Percentiles rank a stretch among this genome's conserved stretches.
Conservation (phyloP, 2,113 vertebrate species). For the Struthio camelus region DNA sequence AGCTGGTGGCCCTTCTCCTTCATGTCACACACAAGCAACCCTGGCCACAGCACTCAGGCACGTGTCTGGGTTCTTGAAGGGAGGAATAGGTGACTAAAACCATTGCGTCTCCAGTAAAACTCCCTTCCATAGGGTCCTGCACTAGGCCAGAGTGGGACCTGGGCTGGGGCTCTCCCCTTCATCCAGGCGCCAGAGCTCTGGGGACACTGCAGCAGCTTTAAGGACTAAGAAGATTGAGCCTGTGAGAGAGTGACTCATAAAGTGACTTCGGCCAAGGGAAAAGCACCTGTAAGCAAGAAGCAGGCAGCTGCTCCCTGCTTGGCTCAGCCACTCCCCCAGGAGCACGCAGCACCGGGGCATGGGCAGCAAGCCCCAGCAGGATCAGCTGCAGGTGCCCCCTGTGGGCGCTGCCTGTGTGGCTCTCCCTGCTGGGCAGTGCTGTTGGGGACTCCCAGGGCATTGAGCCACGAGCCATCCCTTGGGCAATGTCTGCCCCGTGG, state of each 20-base stretch:
- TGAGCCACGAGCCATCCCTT: no score
- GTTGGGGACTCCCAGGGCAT: background rate
- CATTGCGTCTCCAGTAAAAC: fast-evolving
- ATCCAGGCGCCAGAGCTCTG: background rate
- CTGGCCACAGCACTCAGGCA: no score
- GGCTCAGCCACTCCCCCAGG: no score
- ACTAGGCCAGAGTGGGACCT: background rate
- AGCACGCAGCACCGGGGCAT: no score
- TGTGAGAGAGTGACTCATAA: background rate
- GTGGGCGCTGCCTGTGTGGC: no score
- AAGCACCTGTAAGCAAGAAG: background rate
- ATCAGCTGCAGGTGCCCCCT: no score
- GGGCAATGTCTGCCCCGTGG: fast-evolving
- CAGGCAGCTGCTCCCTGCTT: no score
- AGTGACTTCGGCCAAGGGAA: background rate
- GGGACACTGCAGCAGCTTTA: background rate
- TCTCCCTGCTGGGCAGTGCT: fast-evolving
- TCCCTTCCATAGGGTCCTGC: background rate
- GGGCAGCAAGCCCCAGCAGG: no score
- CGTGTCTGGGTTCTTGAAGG: fast-evolving
- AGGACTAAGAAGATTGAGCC: constrained; percentile 48
- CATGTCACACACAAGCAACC: fast-evolving
- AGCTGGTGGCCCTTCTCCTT: background rate
- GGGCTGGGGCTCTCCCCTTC: fast-evolving
- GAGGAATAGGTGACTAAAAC: background rate